Conservation (phyloP, 2,797 vertebrate genomes). For the Siniperca obscura region DNA sequence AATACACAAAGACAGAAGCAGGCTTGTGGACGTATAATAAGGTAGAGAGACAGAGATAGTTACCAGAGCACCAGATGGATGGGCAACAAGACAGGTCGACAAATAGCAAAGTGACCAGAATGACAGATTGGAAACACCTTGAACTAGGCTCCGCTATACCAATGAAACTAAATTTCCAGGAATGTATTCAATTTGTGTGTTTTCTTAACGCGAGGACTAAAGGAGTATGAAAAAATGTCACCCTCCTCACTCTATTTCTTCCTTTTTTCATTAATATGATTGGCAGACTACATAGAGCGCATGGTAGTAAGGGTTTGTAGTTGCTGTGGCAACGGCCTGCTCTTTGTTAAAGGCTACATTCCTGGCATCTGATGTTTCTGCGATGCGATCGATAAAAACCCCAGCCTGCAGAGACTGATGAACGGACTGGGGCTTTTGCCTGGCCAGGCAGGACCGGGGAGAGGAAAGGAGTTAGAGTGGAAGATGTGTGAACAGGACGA, state of each 20-base stretch:
- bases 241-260: slow-evolving; percentile 52
- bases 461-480: slow-evolving; percentile 60
- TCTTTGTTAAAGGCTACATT: slow-evolving; percentile 85
- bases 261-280: slow-evolving; percentile 81
- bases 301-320: slow-evolving; percentile 82
- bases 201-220: slow-evolving; percentile 17
- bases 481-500: slow-evolving; percentile 66
- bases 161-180: slow-evolving; percentile 47
- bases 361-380: slow-evolving; percentile 84
- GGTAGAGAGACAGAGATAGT: slow-evolving; percentile 75
- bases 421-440: slow-evolving; percentile 69
- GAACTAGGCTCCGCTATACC: slow-evolving; percentile 40
- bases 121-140: slow-evolving; percentile 74
- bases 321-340: slow-evolving; percentile 86
- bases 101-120: slow-evolving; percentile 69
- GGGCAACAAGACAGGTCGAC: slow-evolving; percentile 76
- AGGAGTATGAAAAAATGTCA: slow-evolving; percentile 58
- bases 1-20: slow-evolving; percentile 72
- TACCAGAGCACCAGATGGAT: slow-evolving; percentile 75
- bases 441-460: slow-evolving; percentile 56
- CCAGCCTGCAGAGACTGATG: slow-evolving; percentile 75
- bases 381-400: slow-evolving; percentile 77
- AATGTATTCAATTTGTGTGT: slow-evolving; percentile 56
- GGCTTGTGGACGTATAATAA: slow-evolving; percentile 76
- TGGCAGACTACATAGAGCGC: slow-evolving; percentile 80